A percentile compares a stretch with the other conserved stretches of the same genome.
Conservation (phyloP, 2,888 invertebrate genomes). For the Xiphydria camelus region DNA sequence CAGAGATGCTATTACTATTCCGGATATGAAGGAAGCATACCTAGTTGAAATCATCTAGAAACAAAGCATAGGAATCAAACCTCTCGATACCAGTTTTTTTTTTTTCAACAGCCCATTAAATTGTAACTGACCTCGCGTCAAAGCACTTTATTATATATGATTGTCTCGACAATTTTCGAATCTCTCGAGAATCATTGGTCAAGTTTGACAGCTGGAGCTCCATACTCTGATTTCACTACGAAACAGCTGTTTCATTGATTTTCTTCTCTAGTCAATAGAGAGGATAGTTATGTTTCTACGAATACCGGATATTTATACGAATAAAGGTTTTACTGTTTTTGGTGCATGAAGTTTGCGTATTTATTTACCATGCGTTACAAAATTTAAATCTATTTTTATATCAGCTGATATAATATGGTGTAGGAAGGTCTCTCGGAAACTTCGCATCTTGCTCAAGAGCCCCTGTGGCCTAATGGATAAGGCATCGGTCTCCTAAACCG, state of each 20-base stretch:
- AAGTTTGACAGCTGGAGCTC: constrained; percentile 12
- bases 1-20: constrained; percentile 72
- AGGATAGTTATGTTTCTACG: no score
- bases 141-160: no score
- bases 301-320: no score
- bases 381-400: neutral
- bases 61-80: constrained; percentile 2
- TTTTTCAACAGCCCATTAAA: neutral
- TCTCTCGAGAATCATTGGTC: no score
- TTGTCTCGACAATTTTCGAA: no score
- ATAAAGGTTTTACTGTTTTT: no score
- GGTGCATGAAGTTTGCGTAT: no score
- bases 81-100: neutral
- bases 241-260: constrained; percentile 13
- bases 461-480: constrained; percentile 85
- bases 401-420: no score
- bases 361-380: constrained; percentile 1
- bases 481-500: constrained; percentile 85
- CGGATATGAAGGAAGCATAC: constrained; percentile 69
- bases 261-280: no score
- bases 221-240: constrained; percentile 13
- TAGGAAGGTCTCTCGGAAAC: no score
- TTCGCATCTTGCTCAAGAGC: constrained; percentile 57
- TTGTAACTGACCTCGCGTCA: no score
- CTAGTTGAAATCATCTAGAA: constrained; percentile 50